These are phyloP conservation scores for Coregonus ussuriensis DNA, from an alignment of 2,797 vertebrate species.

Conservation along the genomic window DNA sequence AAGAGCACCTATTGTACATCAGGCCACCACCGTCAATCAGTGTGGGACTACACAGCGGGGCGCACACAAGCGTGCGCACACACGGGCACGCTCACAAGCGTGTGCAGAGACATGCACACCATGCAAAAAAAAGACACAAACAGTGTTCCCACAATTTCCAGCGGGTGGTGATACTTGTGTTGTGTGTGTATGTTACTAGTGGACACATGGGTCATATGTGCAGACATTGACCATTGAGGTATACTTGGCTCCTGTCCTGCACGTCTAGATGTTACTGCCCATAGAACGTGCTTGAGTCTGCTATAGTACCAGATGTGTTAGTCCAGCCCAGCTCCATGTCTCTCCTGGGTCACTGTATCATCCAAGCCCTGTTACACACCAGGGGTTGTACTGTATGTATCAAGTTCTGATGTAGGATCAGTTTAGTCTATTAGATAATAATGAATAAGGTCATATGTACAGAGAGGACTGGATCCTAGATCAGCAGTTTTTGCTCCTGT, in stretches of 20 bases:
- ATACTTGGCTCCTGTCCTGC: no score
- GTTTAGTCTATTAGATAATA: background rate
- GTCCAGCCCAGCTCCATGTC: background rate
- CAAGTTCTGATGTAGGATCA: background rate
- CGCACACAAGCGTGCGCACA: background rate
- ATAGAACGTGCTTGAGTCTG: no score
- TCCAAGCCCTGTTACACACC: background rate
- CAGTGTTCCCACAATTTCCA: slow-evolving; percentile 8
- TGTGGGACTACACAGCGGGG: slow-evolving; percentile 56
- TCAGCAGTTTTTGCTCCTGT: background rate
- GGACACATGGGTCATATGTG: background rate
- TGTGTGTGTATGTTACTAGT: background rate
- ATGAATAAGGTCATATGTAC: background rate
- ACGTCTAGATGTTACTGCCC: no score
- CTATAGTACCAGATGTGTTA: background rate
- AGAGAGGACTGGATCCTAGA: background rate
- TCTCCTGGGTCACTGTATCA: background rate
- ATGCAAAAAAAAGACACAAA: background rate
- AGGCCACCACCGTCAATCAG: slow-evolving; percentile 71
- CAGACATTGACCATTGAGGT: no score
- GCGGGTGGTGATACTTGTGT: background rate
- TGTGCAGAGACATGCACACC: slow-evolving; percentile 10
- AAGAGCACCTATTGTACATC: slow-evolving; percentile 73
- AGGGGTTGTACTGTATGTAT: background rate
- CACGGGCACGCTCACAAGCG: background rate